Evolutionary conservation across 2,113 vertebrate species (phyloP), one percentile per base, ranked within the genome.

Genomic region (Psettodes erumei): DNA sequence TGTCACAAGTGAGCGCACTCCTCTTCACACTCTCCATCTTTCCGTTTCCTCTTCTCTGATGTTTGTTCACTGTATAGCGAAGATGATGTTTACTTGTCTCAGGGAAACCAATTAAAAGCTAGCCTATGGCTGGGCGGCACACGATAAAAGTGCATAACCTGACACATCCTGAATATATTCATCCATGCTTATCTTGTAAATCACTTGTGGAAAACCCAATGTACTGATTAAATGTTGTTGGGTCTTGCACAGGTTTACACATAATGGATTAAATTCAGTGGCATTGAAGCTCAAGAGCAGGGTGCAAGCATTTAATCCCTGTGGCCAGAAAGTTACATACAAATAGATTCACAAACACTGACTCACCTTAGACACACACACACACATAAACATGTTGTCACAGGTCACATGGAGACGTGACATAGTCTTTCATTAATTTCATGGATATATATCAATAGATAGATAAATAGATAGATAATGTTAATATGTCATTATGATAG

Each of bases 41-140:
- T 32, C 27, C 13, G 11, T 69, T 77, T 73, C 81, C 77, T 75
- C 55, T 8, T 53, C 69, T 90, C 71, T 86, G 75, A 84, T 89
- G 72, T 81, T 75, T 61, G 27, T 60, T 84, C 28, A 8, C 78
- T 73, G 71, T 86, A 84, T 85, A 87, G 83, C 43, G 45, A 25
- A 77, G 77, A 72, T 80, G 81, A 79, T 85, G 87, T 88, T 88
- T 90, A 81, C 82, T 75, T 82, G 89, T 90, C 84, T 86, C 75
- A 48, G 69, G 81, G 89, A 84, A 88, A 69, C 87, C 85, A 91
- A 90, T 92, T 93, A 90, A 91, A 92, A 91, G 79, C 71, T 86
- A 73, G 83, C 86, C 86, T 6, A 25, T 86, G 86, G 91, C 89
- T 87, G 85, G 13, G 50, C 61, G 73, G 83, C 75, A 45, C 74